Evolutionary conservation across 2,797 vertebrate genomes (phyloP).

Genomic region (Fringilla coelebs): DNA sequence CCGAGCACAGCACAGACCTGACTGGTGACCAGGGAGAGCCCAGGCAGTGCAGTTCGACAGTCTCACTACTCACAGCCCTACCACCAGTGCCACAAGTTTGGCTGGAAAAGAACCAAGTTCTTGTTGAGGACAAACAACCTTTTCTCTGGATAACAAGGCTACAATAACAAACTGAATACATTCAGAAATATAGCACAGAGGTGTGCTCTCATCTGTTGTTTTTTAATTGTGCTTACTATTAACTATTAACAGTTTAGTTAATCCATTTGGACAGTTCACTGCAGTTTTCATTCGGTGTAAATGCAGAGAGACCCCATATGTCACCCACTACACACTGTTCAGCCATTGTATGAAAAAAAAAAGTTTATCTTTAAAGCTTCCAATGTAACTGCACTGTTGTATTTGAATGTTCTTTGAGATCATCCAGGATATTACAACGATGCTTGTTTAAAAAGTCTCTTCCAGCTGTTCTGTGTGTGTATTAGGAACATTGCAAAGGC

Average conservation of each 20-base stretch:
- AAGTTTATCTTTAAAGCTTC: not conserved
- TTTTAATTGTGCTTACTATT: not conserved
- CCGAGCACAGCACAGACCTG: not conserved
- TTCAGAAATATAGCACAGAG: not conserved
- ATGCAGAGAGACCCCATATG: not conserved
- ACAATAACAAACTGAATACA: not conserved
- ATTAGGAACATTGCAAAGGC: conserved; percentile 15
- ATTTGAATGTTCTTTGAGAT: conserved; percentile 31
- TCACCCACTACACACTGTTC: not conserved
- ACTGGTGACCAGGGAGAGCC: not conserved
- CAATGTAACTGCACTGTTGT: not conserved
- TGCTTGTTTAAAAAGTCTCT: conserved; percentile 7
- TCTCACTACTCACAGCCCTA: not conserved
- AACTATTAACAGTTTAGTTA: not conserved
- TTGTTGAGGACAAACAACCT: not conserved
- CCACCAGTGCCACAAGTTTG: not conserved
- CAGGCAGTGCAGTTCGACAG: not conserved
- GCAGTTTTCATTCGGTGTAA: not conserved
- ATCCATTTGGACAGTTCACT: not conserved
- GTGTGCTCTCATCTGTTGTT: not conserved
- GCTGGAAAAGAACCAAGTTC: not conserved
- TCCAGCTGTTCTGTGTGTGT: not conserved
- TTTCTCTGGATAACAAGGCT: not conserved
- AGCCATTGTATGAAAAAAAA: not conserved
- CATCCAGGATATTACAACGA: conserved; percentile 14